Evolutionary conservation across 2,888 invertebrate species (phyloP), one percentile per base, ranked within the genome.

Genomic region (Cheilosia vulpina): DNA sequence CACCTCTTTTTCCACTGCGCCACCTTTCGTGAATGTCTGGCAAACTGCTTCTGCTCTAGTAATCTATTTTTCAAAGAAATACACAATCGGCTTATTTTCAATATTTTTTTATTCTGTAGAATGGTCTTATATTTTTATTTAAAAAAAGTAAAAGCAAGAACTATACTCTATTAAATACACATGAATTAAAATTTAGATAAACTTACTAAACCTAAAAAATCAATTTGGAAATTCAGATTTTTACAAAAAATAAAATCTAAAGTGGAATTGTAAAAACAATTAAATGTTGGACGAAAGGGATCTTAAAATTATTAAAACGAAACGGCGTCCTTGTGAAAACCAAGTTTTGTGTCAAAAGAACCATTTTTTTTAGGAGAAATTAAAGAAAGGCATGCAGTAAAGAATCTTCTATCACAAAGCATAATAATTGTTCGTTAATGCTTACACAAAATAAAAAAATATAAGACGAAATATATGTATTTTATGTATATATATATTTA

Each of bases 121-220:
- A 50, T 50, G 57, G 24, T 75, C 38, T 41, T 62, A 65, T 66
- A 50, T 71, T 53, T 52, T 52, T 63, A 45, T 66, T 69, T 60
- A 52, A 52, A 69, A 77, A 69, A 62, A 55, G 58, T 58, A 55
- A 77, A 76, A 77, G 77, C 75, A 75, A 66, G 57, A 58, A 75
- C 57, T 65, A 66, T 50, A 31, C 13, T 38, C 38, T 60, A 68
- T 21, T 21, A 43, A 31, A 53, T 34, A 68, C 62, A 68, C 34
- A 53, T 62, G 52, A 60, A 52, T 41, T 55, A 72, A 15, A 57
- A 17, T 71, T 47, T 58, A 71, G 45, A 34, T 52, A 0, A 58
- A 47, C 57, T 34, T 69, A 57, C 31, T 21, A 45, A 57, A 57
- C 15, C 19, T 50, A 76, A 76, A 21, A 63, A 63, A 38, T 38